A percentile compares a stretch with the other conserved stretches of the same genome.
phyloP scores from a whole-genome alignment of 2,113 vertebrate species.

The Rana temporaria region DNA sequence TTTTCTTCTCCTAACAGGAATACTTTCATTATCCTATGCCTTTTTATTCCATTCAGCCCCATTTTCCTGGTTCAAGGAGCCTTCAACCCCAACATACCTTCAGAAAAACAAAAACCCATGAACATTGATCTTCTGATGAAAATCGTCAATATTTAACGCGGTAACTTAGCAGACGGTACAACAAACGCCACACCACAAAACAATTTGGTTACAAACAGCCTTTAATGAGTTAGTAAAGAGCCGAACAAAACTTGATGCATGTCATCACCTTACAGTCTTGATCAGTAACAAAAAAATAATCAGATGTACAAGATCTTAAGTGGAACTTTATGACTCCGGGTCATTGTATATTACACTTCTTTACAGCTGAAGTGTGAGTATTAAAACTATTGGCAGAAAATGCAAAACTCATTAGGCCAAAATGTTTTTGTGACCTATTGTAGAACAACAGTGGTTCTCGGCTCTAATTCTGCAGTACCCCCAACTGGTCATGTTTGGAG shows the following conservation, averaged over 20 bases:
- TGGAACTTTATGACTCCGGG: constrained; percentile 21
- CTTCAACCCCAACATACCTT: no score
- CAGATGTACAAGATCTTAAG: neutral
- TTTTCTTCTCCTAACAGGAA: no score
- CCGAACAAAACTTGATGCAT: neutral
- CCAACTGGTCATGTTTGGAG: no score
- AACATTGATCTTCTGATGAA: no score
- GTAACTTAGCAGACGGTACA: neutral
- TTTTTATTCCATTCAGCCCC: no score
- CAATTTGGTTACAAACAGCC: constrained; percentile 23
- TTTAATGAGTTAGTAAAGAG: constrained; percentile 44
- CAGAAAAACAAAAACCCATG: no score
- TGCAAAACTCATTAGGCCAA: neutral
- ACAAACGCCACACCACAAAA: neutral
- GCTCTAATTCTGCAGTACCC: no score
- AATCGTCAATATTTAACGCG: neutral
- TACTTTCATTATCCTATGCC: no score
- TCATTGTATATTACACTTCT: neutral
- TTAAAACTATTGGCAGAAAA: neutral
- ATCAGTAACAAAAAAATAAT: constrained; percentile 10
- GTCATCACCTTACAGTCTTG: constrained; percentile 1
- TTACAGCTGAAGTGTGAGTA: neutral
- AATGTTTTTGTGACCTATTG: no score
- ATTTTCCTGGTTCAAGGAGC: no score
- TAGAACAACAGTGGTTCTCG: no score